Percentiles rank a stretch among this genome's conserved stretches.
These are phyloP conservation scores for Pachyuromys duprasi DNA, from an alignment of 2,797 vertebrate species.

Conservation along the genomic window DNA sequence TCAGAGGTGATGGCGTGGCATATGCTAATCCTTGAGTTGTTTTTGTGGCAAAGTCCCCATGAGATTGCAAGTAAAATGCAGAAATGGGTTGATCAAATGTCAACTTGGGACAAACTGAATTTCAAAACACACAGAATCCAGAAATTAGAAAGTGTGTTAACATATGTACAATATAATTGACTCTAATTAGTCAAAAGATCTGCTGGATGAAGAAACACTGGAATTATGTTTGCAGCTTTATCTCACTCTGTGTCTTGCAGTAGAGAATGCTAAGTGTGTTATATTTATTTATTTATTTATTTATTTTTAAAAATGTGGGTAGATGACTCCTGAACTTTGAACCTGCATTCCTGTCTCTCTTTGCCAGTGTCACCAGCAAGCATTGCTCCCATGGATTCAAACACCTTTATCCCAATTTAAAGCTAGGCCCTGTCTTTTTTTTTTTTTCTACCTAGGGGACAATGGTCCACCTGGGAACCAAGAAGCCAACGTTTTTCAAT, in stretches of 20 bases:
- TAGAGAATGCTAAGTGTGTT: conserved; percentile 14
- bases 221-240: conserved; percentile 54
- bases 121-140: conserved; percentile 84
- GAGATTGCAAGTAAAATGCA: conserved; percentile 74
- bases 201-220: conserved; percentile 64
- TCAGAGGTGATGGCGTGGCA: conserved; percentile 39
- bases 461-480: background rate
- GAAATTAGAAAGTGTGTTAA: conserved; percentile 69
- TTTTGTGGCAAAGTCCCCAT: conserved; percentile 27
- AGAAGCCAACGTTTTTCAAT: background rate
- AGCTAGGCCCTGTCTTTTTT: background rate
- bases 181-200: conserved; percentile 49
- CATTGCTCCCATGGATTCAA: background rate
- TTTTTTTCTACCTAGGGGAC: background rate
- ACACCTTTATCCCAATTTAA: background rate
- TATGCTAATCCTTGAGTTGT: conserved; percentile 73
- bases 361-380: background rate
- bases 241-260: conserved; percentile 16
- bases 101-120: conserved; percentile 69
- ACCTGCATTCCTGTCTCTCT: background rate
- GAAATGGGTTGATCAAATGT: conserved; percentile 73
- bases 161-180: conserved; percentile 57
- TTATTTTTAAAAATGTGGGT: background rate
- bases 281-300: background rate
- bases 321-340: background rate